Evolutionary conservation across 2,113 vertebrate species (phyloP).

Genomic region (Rhodinocichla rosea): DNA sequence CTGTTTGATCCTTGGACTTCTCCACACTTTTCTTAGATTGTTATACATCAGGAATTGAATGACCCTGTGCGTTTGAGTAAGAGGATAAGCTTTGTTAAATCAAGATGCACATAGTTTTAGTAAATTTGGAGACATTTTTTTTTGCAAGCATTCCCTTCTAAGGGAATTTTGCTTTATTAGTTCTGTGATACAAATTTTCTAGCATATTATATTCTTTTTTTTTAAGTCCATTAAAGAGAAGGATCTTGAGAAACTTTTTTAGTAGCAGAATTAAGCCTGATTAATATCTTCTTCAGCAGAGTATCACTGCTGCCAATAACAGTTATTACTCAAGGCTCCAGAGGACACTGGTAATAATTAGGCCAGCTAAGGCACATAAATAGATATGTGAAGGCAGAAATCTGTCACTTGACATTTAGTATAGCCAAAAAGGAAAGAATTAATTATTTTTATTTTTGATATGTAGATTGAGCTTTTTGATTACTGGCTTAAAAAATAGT

Average conservation of each 20-base stretch:
- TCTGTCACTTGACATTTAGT: background rate
- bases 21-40: background rate
- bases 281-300: background rate
- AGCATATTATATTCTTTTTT: background rate
- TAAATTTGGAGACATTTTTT: background rate
- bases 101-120: background rate
- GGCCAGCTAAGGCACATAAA: background rate
- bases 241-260: background rate
- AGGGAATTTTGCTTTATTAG: background rate
- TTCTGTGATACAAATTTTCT: background rate
- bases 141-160: background rate
- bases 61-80: background rate
- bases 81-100: background rate
- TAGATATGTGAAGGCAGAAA: background rate
- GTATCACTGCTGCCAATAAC: conserved; percentile 13
- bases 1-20: background rate
- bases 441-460: background rate
- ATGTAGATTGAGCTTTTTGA: background rate
- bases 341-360: conserved; percentile 1
- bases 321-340: background rate
- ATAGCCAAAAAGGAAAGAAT: background rate
- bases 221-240: background rate
- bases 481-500: background rate
- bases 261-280: background rate
- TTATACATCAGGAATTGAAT: background rate